A percentile compares a stretch with the other conserved stretches of the same genome.
These are phyloP conservation scores for Gambelia wislizenii DNA, from an alignment of 2,797 vertebrate genomes.

Conservation along the genomic window DNA sequence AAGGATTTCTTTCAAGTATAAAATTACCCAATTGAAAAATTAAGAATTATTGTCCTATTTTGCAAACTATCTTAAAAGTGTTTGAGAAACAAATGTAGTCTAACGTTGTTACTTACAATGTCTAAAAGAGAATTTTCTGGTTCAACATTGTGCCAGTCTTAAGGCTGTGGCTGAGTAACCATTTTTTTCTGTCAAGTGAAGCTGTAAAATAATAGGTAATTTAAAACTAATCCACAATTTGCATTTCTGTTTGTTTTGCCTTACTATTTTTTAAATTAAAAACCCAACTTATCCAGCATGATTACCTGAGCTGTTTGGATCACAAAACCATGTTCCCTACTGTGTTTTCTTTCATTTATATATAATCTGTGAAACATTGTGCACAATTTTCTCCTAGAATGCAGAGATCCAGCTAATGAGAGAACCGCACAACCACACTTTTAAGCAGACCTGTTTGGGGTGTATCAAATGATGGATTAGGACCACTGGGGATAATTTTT, in stretches of 20 bases:
- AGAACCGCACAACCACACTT: background rate
- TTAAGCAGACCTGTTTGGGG: background rate
- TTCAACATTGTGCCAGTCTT: background rate
- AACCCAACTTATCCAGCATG: slow-evolving; percentile 35
- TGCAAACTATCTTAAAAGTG: slow-evolving; percentile 62
- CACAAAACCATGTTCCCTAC: slow-evolving; percentile 59
- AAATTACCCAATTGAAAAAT: slow-evolving; percentile 77
- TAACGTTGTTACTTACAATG: slow-evolving; percentile 19
- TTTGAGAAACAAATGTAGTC: slow-evolving; percentile 1
- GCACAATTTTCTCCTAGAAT: slow-evolving; percentile 37
- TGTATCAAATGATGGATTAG: background rate
- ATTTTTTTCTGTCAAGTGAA: slow-evolving; percentile 31
- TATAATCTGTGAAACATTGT: slow-evolving; percentile 41
- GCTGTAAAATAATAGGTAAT: slow-evolving; percentile 32
- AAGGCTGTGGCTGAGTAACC: background rate
- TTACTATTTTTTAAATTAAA: background rate
- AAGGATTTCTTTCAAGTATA: slow-evolving; percentile 86
- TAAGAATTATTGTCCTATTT: slow-evolving; percentile 74
- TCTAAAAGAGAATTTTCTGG: slow-evolving; percentile 9
- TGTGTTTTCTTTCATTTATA: slow-evolving; percentile 65
- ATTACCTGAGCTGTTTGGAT: slow-evolving; percentile 55
- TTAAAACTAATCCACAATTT: slow-evolving; percentile 53
- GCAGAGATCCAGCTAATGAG: background rate
- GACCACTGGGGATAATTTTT: background rate
- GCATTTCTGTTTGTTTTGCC: background rate